A percentile compares a stretch with the other conserved stretches of the same genome.
Evolutionary conservation across 1,140 invertebrate genomes (phyloP).

Genomic region (Chrysomallon squamiferum): DNA sequence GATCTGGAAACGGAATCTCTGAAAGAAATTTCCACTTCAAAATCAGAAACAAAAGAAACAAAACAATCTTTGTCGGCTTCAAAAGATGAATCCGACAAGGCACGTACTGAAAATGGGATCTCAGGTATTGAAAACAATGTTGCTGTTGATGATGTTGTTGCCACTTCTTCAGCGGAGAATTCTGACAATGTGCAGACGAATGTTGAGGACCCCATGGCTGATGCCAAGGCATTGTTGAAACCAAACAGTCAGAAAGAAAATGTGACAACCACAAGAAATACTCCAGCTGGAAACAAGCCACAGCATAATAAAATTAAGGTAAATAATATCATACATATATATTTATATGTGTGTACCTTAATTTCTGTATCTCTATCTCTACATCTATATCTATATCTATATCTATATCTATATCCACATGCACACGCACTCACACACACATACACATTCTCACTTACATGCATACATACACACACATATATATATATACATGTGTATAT

Average conservation of each 20-base stretch:
- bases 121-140: neutral
- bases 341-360: neutral
- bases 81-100: neutral
- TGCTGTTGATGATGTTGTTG: neutral
- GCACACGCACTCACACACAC: too few species aligned
- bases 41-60: too few species aligned
- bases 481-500: neutral
- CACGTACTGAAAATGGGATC: neutral
- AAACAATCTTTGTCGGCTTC: neutral
- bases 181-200: neutral
- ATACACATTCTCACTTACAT: too few species aligned
- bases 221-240: neutral
- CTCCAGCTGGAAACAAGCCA: neutral
- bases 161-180: slow-evolving; percentile 19
- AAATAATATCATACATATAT: too few species aligned
- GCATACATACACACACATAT: neutral
- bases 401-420: neutral
- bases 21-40: too few species aligned
- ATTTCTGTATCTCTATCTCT: neutral
- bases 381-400: neutral
- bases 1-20: too few species aligned
- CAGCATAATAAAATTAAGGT: slow-evolving; percentile 9
- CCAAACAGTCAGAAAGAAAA: slow-evolving; percentile 2
- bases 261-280: neutral
- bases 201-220: slow-evolving; percentile 12